phyloP scores from a whole-genome alignment of 2,797 vertebrate genomes.

The Enteromius unitaeniatus region DNA sequence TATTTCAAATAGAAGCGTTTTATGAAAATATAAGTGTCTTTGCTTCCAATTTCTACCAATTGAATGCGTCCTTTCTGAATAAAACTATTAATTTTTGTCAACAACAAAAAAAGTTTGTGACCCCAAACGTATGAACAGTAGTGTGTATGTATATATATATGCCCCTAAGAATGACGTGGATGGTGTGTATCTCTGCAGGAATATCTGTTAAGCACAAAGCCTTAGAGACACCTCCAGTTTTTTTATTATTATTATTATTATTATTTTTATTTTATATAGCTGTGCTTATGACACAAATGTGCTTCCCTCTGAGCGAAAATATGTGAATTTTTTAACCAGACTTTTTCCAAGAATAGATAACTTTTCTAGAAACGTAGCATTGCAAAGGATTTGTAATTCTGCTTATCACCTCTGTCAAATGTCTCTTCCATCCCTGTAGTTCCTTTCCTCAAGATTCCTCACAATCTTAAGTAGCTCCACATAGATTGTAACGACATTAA shows the following conservation, averaged over 20 bases:
- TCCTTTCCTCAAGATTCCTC: neutral
- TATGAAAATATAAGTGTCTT: neutral
- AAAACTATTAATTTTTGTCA: constrained; percentile 2
- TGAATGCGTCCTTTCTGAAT: neutral
- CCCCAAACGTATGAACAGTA: neutral
- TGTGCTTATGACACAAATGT: constrained; percentile 22
- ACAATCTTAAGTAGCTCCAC: neutral
- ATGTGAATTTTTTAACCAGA: constrained; percentile 21
- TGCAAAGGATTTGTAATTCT: constrained; percentile 22
- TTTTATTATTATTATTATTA: too few species aligned
- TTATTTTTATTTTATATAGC: neutral
- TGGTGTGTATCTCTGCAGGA: constrained; percentile 15
- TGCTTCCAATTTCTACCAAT: neutral
- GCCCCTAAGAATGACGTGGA: neutral
- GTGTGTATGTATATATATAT: neutral
- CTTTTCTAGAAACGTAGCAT: constrained; percentile 38
- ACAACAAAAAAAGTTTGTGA: neutral
- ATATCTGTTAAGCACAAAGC: constrained; percentile 40
- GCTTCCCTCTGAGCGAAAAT: constrained; percentile 27
- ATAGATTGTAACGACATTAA: constrained; percentile 18
- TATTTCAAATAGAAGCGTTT: neutral
- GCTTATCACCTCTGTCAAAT: constrained; percentile 14
- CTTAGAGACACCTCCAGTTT: constrained; percentile 24
- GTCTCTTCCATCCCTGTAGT: neutral
- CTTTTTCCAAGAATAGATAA: constrained; percentile 38